Percentiles rank a stretch among this genome's conserved stretches.
These are phyloP conservation scores for Pseudoatta argentina DNA, from an alignment of 1,140 invertebrate species.

Conservation along the genomic window DNA sequence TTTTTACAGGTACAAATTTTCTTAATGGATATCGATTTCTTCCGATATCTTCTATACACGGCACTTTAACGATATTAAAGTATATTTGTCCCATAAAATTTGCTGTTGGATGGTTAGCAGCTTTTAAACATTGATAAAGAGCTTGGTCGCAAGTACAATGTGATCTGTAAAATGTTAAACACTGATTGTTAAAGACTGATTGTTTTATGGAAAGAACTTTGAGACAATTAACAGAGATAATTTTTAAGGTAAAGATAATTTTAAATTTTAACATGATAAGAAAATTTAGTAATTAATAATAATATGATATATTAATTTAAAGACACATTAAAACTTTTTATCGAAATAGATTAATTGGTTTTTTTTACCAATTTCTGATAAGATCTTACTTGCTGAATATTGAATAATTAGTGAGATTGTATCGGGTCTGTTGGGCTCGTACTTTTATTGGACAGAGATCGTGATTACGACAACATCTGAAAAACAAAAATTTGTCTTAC, in stretches of 20 bases:
- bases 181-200: background rate
- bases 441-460: conserved; percentile 93
- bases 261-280: conserved; percentile 27
- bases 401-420: conserved; percentile 94
- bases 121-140: conserved; percentile 93
- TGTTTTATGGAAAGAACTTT: background rate
- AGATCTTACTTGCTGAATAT: conserved; percentile 92
- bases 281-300: conserved; percentile 11
- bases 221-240: background rate
- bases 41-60: conserved; percentile 90
- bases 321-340: background rate
- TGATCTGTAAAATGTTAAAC: conserved; percentile 84
- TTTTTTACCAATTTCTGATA: conserved; percentile 30
- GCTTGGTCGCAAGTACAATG: conserved; percentile 95
- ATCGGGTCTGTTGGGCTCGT: conserved; percentile 90
- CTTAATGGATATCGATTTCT: conserved; percentile 49
- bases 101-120: conserved; percentile 89
- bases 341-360: background rate
- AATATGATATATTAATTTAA: no score
- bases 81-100: conserved; percentile 94
- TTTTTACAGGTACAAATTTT: conserved; percentile 75
- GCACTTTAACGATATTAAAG: conserved; percentile 93
- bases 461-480: conserved; percentile 92
- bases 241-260: conserved; percentile 16
- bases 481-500: conserved; percentile 57